Conservation (phyloP, 2,797 vertebrate genomes). For the Thamnophis elegans region DNA sequence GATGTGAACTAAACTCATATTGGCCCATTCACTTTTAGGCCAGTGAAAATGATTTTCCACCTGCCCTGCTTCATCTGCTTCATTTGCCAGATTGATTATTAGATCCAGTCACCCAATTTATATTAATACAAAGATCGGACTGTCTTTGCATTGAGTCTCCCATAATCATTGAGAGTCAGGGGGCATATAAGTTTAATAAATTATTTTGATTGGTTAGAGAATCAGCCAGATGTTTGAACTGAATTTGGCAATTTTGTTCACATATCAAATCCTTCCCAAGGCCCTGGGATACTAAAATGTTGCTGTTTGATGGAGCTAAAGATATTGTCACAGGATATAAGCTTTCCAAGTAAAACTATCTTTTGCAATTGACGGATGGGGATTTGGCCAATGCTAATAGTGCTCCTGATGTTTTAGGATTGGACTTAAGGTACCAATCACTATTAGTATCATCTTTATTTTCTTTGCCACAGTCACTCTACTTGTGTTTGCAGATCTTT, state of each 20-base stretch:
- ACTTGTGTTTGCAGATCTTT: not conserved
- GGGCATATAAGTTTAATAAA: not conserved
- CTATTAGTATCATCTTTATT: not conserved
- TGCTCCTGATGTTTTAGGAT: not conserved
- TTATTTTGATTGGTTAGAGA: not conserved
- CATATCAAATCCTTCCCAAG: not conserved
- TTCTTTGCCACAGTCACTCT: not conserved
- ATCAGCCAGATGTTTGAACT: not conserved
- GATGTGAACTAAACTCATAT: not conserved
- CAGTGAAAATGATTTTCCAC: not conserved
- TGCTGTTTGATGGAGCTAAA: not conserved
- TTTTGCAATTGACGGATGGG: not conserved
- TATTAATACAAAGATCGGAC: too few relatives aligned
- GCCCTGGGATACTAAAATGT: not conserved
- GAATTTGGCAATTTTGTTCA: not conserved
- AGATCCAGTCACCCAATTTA: too few relatives aligned
- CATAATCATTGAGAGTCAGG: not conserved
- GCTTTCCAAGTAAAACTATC: not conserved
- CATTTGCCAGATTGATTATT: too few relatives aligned
- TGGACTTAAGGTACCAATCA: not conserved
- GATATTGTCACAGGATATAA: not conserved
- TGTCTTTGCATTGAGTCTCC: too few relatives aligned
- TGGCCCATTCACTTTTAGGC: not conserved
- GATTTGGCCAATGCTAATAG: not conserved
- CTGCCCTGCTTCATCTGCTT: not conserved